Base-by-base conservation (phyloP, 2,797 vertebrate species). In the Melanotaenia maccullochi region DNA sequence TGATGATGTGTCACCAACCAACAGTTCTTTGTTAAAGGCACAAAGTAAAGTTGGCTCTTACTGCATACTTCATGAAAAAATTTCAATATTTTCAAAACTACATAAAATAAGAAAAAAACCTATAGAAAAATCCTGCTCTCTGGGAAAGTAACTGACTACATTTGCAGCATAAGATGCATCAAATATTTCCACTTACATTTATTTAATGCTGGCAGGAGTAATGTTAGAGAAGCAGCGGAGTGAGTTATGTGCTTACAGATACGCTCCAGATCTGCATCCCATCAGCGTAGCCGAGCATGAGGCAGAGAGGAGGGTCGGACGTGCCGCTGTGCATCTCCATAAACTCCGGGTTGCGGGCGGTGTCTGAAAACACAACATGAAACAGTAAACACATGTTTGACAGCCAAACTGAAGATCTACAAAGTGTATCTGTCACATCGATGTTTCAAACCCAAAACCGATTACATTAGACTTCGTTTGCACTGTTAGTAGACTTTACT, bases 201-300 rank as follows among this genome's bases (percentile, higher is more conserved):
- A 18, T 44, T 5, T 11, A 0, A 56, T 40, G 20, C 40, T 0
- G 42, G 0, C 9, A n/a, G 49, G 57, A 49, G 0, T 2, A 20
- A 16, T 36, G 22, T 14, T 1, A 60, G 2, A 65, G 28, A 28
- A 60, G 5, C 8, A 57, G 0, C 3, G 14, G 40, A 38, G 65
- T 12, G 13, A 52, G 16, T 32, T 12, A 42, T 35, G 25, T 71
- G 96, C 98, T 98, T 86, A 99, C 98, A 82, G 98, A 97, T 55
- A 99, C 86, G 62, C 96, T 97, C 98, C 98, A 99, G 82, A 99
- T 94, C 90, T 99, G 98, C 95, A 99, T 97, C 65, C 98, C 98
- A 28, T 99, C 97, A 1, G 96, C 93, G 86, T 99, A 99, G 0
- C 98, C 98, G 16, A 99, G 95, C 95, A 99, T 89, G 68, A 99